Conservation (phyloP, 2,888 invertebrate genomes). For the Meghimatium bilineatum region DNA sequence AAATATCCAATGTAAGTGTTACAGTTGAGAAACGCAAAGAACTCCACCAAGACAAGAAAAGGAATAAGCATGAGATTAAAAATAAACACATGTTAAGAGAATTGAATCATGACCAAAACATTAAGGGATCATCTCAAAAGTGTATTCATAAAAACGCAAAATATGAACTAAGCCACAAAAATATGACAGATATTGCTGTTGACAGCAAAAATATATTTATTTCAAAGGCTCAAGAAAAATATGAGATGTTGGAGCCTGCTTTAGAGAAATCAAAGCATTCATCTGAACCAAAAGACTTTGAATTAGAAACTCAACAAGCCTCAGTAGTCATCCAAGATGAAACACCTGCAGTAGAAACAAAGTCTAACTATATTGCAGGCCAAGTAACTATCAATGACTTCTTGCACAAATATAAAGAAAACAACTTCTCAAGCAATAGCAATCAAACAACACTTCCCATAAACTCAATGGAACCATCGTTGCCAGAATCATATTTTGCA, state of each 20-base stretch:
- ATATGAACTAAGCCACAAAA: neutral
- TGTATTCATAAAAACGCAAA: neutral
- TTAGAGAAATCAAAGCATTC: neutral
- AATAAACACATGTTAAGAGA: neutral
- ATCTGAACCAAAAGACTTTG: neutral
- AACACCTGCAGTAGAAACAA: neutral
- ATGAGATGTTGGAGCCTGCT: neutral
- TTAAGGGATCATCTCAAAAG: neutral
- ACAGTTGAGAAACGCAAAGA: neutral
- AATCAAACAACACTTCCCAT: neutral
- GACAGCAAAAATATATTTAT: slow-evolving; percentile 3
- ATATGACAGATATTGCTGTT: neutral
- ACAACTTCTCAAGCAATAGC: neutral
- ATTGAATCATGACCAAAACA: neutral
- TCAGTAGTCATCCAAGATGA: slow-evolving; percentile 36
- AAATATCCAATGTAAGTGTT: too few species aligned
- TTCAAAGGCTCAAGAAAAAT: neutral
- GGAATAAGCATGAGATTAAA: neutral
- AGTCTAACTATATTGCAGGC: neutral
- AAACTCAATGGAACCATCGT: neutral
- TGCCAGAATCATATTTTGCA: slow-evolving; percentile 10
- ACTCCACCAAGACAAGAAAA: neutral
- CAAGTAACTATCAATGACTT: slow-evolving; percentile 20
- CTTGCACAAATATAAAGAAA: slow-evolving; percentile 13
- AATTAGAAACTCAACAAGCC: neutral